Base-by-base conservation (phyloP, 2,797 vertebrate species). In the Rhabdophis nuchalis region DNA sequence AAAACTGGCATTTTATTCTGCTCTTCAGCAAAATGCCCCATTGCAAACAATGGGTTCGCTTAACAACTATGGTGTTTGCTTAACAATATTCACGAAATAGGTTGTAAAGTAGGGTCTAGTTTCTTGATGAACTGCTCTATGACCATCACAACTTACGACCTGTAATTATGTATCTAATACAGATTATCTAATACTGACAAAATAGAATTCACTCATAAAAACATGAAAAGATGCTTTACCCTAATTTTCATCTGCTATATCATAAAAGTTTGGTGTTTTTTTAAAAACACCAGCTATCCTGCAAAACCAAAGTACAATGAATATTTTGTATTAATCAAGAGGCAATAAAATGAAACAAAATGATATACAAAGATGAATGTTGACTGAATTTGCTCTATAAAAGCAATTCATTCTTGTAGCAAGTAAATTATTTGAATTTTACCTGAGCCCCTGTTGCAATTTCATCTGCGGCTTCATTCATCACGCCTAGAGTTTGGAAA, bases 401-500 rank as follows among this genome's bases (percentile, higher is more conserved):
- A 87, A 72, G 57, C 36, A 18, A 36, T 50, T 60, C n/a, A 25
- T 68, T 89, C 91, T n/a, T 1, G 58, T 54, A 36, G 20, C 68
- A 82, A 82, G 20, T 82, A 82, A 46, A 41, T 72, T 0, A n/a
- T 85, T 82, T 46, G 77, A 88, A 68, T 93, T 77, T 29, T 98
- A 99, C 98, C 98, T 99, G 98, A 96, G 98, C 98, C 91, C 98
- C 98, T 50, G 98, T 99, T 93, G 98, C 98, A 92, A 99, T 98
- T 97, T 99, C 98, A 96, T 98, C 98, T 88, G 98, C 98, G 87
- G 98, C 98, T 97, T 98, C 98, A 0, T 98, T 99, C 98, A 99
- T 99, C 91, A 99, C 98, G 91, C 98, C 98, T 95, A 99, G 95
- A 13, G 98, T 99, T 97, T 99, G 98, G 96, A 99, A 99, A 96